Percentiles rank a stretch among this genome's conserved stretches.
Conservation (phyloP, 2,888 invertebrate genomes). For the Aporophyla nigra region DNA sequence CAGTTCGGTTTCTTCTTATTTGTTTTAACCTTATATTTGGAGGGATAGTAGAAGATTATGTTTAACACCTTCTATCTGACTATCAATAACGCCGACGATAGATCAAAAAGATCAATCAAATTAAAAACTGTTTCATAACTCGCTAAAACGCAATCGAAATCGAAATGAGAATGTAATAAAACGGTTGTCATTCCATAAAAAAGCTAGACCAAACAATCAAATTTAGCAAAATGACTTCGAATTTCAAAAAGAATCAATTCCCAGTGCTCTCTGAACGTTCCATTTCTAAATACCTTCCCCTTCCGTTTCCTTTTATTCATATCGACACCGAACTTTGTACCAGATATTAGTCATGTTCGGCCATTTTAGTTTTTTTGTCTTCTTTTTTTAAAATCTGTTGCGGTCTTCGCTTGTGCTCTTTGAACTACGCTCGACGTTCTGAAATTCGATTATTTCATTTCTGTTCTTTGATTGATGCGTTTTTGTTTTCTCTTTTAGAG, state of each 20-base stretch:
- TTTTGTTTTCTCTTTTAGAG: constrained; percentile 81
- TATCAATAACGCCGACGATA: not conserved
- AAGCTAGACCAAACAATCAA: constrained; percentile 40
- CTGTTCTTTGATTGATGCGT: constrained; percentile 89
- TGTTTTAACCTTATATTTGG: not conserved
- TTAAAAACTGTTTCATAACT: not conserved
- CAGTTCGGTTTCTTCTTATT: too few relatives aligned
- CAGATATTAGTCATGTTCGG: constrained; percentile 87
- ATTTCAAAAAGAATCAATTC: constrained; percentile 66
- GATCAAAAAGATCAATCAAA: constrained; percentile 1
- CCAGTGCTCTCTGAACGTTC: constrained; percentile 61
- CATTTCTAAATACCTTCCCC: constrained; percentile 83
- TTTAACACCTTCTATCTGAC: not conserved
- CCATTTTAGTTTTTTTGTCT: constrained; percentile 70
- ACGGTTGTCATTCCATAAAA: constrained; percentile 32
- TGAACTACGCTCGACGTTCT: constrained; percentile 87
- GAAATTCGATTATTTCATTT: constrained; percentile 89
- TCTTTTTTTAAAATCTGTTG: constrained; percentile 83
- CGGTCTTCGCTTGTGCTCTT: constrained; percentile 87
- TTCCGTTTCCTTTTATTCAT: constrained; percentile 82
- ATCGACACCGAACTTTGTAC: constrained; percentile 87
- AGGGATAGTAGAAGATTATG: not conserved
- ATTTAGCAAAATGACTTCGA: constrained; percentile 59
- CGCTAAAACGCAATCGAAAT: constrained; percentile 25
- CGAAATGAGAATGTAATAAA: constrained; percentile 38